These are phyloP conservation scores for Epinephelus cyanopodus DNA, from an alignment of 2,113 vertebrate species.

Conservation along the genomic window DNA sequence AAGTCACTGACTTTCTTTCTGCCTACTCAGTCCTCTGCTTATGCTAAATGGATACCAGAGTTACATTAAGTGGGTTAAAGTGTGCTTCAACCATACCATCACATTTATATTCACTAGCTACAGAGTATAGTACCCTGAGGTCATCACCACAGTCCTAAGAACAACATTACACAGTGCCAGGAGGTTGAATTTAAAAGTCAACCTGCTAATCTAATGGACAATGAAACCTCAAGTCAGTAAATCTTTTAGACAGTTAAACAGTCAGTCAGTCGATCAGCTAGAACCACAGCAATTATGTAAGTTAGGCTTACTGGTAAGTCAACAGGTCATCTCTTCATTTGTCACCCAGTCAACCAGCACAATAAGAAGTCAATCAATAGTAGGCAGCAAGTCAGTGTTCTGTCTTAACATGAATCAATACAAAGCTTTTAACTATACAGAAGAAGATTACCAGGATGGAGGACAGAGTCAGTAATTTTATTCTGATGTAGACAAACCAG, in stretches of 20 bases:
- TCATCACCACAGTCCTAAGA: neutral
- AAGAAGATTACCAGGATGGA: conserved; percentile 7
- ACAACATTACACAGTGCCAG: neutral
- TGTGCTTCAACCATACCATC: neutral
- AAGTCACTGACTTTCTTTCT: conserved; percentile 19
- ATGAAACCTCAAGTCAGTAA: neutral
- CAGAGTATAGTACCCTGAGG: neutral
- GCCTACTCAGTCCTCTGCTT: neutral
- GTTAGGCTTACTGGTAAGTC: neutral
- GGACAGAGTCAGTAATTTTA: neutral
- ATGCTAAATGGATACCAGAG: neutral
- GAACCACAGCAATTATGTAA: neutral
- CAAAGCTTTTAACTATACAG: neutral
- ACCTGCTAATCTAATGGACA: conserved; percentile 6
- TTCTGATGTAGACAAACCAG: neutral
- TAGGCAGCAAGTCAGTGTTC: conserved; percentile 3
- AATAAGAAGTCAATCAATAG: neutral
- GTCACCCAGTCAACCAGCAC: neutral
- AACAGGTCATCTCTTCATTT: conserved; percentile 10
- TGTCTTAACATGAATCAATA: neutral
- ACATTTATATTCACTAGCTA: neutral
- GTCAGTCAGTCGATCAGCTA: conserved; percentile 5
- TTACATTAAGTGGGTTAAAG: neutral
- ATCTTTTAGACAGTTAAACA: neutral
- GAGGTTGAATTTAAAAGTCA: neutral